Percentiles rank a stretch among this genome's conserved stretches.
phyloP scores from a whole-genome alignment of 2,888 invertebrate species.

The Rhingia rostrata region DNA sequence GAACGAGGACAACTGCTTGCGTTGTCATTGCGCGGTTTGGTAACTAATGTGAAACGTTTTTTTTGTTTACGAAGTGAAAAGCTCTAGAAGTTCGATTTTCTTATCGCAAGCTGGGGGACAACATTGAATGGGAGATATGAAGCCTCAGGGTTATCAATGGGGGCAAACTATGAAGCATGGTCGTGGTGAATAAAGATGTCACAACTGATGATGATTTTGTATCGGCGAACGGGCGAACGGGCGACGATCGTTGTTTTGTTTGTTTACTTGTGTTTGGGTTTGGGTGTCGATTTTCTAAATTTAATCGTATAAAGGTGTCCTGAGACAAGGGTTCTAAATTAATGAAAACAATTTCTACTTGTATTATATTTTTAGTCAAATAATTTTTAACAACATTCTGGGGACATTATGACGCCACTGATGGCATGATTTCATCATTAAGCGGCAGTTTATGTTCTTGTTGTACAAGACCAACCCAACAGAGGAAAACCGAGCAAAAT shows the following conservation, averaged over 20 bases:
- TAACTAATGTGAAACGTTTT: constrained; percentile 33
- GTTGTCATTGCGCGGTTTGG: constrained; percentile 48
- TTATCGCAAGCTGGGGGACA: constrained; percentile 28
- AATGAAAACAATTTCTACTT: too few species aligned
- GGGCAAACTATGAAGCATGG: background rate
- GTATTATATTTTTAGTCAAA: too few species aligned
- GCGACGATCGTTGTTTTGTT: background rate
- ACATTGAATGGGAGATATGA: constrained; percentile 28
- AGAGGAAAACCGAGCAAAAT: too few species aligned
- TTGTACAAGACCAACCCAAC: too few species aligned
- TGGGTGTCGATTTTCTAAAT: background rate
- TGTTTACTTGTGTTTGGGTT: background rate
- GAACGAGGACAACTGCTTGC: constrained; percentile 20
- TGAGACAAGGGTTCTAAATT: background rate
- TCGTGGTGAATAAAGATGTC: background rate
- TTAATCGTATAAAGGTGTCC: background rate
- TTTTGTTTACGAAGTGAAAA: constrained; percentile 22
- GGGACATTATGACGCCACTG: too few species aligned
- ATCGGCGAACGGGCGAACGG: too few species aligned
- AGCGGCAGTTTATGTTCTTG: too few species aligned
- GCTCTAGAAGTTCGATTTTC: background rate
- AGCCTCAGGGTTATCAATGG: constrained; percentile 37
- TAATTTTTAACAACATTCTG: too few species aligned
- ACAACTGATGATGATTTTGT: background rate
- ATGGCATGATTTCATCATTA: too few species aligned